Evolutionary conservation across 2,113 vertebrate species (phyloP), one percentile per base, ranked within the genome.

Genomic region (Lepisosteus oculatus): DNA sequence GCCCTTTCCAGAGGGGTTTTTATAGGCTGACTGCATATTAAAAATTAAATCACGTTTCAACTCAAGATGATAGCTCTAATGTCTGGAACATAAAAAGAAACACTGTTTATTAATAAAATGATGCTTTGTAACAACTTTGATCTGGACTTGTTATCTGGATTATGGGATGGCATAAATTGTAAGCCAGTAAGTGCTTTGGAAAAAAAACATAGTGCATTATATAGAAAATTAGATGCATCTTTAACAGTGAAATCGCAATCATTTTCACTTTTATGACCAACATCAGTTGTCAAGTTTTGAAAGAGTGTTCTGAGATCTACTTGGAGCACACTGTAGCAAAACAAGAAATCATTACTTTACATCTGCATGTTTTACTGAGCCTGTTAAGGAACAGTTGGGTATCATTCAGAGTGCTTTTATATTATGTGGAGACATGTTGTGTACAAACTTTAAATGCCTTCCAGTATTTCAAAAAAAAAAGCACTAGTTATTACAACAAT

Each of bases 41-140:
- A 3, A 65, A 65, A 65, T 59, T 3, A 65, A 65, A 65, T 65
- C 62, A 7, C 15, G 42, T 29, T 65, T 42, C 42, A 65, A 65
- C 62, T 42, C 62, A 29, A 42, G 62, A 65, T 41, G 17, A 65
- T 65, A 41, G 17, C 62, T 65, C 17, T 41, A 65, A 65, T 65
- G 8, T 42, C 3, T 65, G 42, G 62, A 15, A 65, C 62, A 65
- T 65, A 65, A 65, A 65, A 43, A 65, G 57, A 65, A 42, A 43
- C 62, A 3, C 3, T 65, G 17, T 7, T 65, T 65, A 65, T 42
- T 65, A 65, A 65, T 65, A 65, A 65, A 65, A 65, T 65, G 17
- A 65, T 65, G 62, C 62, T 65, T 65, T 65, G 62, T 43, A 65
- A 65, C 62, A 41, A 65, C 62, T 65, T 43, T 65, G 9, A 15